These are phyloP conservation scores for Urocitellus parryii DNA, from an alignment of 2,113 vertebrate species.

Conservation along the genomic window DNA sequence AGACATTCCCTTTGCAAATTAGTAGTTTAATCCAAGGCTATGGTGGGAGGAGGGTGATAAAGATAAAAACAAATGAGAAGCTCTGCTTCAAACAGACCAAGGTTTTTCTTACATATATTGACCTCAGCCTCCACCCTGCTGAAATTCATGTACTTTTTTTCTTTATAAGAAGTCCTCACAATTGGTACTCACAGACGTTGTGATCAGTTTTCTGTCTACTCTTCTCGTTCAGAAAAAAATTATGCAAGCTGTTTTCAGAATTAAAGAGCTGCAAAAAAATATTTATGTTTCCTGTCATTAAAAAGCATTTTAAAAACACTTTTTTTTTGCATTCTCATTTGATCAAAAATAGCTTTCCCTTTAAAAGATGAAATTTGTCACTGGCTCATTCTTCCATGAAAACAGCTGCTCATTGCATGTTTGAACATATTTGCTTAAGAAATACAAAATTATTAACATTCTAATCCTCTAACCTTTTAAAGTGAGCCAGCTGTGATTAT, in stretches of 20 bases:
- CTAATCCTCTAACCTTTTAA: slow-evolving; percentile 81
- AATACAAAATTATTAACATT: slow-evolving; percentile 83
- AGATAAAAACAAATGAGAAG: neutral
- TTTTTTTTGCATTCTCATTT: slow-evolving; percentile 54
- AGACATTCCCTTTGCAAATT: neutral
- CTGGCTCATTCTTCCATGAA: slow-evolving; percentile 64
- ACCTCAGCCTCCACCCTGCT: neutral
- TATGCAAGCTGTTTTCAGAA: slow-evolving; percentile 63
- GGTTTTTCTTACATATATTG: neutral
- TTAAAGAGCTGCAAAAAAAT: slow-evolving; percentile 71
- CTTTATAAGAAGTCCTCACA: neutral
- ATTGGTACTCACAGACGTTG: neutral
- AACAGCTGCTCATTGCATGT: slow-evolving; percentile 76
- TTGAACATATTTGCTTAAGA: slow-evolving; percentile 83
- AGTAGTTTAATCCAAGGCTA: neutral
- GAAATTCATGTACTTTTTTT: neutral
- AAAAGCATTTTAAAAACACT: slow-evolving; percentile 69
- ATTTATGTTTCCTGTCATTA: slow-evolving; percentile 77
- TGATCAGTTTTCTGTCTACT: slow-evolving; percentile 15
- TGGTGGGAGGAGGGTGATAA: neutral
- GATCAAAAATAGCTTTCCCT: slow-evolving; percentile 75
- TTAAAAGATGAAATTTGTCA: slow-evolving; percentile 75
- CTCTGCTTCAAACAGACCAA: neutral
- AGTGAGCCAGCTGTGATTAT: slow-evolving; percentile 76
- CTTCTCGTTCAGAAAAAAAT: slow-evolving; percentile 45